Conservation (phyloP, 1,140 invertebrate genomes). For the Metaphire vulgaris region DNA sequence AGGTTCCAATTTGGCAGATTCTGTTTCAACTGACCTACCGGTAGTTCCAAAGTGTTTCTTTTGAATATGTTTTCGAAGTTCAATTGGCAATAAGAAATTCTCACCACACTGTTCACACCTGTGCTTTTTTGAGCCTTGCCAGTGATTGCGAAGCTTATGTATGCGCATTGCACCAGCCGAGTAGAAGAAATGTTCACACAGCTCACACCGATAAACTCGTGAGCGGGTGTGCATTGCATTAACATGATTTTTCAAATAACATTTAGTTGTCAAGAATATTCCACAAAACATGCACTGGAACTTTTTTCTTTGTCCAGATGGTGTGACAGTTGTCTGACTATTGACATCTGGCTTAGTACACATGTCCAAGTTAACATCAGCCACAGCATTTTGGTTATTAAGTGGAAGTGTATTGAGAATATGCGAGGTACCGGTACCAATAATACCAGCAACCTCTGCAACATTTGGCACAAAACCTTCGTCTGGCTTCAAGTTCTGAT, state of each 20-base stretch:
- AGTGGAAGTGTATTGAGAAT: not conserved
- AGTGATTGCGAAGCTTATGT: slow-evolving; percentile 30
- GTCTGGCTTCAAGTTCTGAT: not conserved
- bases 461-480: not conserved
- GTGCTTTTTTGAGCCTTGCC: slow-evolving; percentile 29
- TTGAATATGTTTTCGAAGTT: slow-evolving; percentile 29
- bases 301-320: slow-evolving; percentile 16
- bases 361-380: not conserved
- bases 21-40: not conserved
- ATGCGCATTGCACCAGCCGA: slow-evolving; percentile 30
- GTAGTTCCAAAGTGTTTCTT: slow-evolving; percentile 22
- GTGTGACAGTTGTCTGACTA: not conserved
- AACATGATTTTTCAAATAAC: slow-evolving; percentile 31
- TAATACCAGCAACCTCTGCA: not conserved
- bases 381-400: not conserved
- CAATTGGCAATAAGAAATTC: slow-evolving; percentile 28
- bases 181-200: slow-evolving; percentile 28
- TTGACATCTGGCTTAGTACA: not conserved
- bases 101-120: slow-evolving; percentile 24
- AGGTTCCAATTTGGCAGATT: not conserved
- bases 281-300: slow-evolving; percentile 32
- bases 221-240: slow-evolving; percentile 30
- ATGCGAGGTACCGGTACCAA: slow-evolving; percentile 4
- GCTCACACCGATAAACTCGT: slow-evolving; percentile 24
- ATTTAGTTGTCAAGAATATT: slow-evolving; percentile 29